Evolutionary conservation across 2,888 invertebrate species (phyloP).

Genomic region (Drosophila gaucha): DNA sequence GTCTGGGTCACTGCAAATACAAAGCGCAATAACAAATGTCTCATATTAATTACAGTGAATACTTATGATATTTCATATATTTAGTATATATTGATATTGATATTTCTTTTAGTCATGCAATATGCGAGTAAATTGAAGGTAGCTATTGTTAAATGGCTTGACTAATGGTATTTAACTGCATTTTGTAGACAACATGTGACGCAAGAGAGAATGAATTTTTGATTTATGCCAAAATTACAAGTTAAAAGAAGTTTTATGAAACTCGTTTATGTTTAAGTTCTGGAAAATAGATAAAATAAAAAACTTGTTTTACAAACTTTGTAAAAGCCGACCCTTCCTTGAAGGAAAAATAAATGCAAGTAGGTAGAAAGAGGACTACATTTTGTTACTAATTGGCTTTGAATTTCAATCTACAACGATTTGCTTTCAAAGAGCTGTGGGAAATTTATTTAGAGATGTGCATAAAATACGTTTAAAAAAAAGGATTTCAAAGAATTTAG

Average conservation of each 20-base stretch:
- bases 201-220: not conserved
- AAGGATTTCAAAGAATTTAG: no score
- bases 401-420: no score
- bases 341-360: not conserved
- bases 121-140: not conserved
- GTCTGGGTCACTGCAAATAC: constrained; percentile 35
- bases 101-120: constrained; percentile 9
- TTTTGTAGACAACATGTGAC: not conserved
- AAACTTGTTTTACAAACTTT: not conserved
- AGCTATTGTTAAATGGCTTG: constrained; percentile 1
- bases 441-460: no score
- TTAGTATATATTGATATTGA: constrained; percentile 2
- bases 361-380: not conserved
- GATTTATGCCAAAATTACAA: no score
- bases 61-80: not conserved
- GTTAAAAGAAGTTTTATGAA: not conserved
- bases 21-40: constrained; percentile 7
- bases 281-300: not conserved
- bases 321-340: not conserved
- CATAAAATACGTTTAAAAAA: no score
- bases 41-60: constrained; percentile 13
- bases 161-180: constrained; percentile 1
- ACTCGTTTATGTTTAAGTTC: not conserved
- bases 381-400: not conserved
- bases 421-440: not conserved